Percentiles rank a stretch among this genome's conserved stretches.
phyloP scores from a whole-genome alignment of 1,140 invertebrate species.

The Psilanteris sp. region DNA sequence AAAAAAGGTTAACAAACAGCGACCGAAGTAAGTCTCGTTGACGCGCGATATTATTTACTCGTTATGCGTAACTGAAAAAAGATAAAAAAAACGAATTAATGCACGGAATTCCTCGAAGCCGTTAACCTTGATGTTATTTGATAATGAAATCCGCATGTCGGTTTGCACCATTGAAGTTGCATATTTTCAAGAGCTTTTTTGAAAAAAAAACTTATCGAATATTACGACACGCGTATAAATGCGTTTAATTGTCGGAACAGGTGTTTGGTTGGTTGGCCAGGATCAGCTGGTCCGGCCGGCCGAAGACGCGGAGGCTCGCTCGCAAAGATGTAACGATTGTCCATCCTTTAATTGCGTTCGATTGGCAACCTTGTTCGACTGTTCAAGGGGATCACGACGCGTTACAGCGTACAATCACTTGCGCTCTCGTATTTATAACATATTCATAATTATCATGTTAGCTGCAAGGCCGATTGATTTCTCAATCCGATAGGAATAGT shows the following conservation, averaged over 20 bases:
- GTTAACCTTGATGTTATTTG: conserved; percentile 55
- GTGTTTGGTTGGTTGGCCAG: too few relatives aligned
- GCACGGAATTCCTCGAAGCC: conserved; percentile 52
- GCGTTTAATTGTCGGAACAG: too few relatives aligned
- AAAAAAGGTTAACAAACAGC: conserved; percentile 25
- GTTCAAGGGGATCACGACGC: conserved; percentile 64
- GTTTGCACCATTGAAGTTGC: conserved; percentile 7
- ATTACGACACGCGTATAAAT: too few relatives aligned
- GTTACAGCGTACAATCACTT: conserved; percentile 67
- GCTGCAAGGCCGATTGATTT: conserved; percentile 75
- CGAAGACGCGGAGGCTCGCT: conserved; percentile 60
- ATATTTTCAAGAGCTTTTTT: too few relatives aligned
- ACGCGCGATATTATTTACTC: conserved; percentile 21
- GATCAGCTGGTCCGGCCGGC: too few relatives aligned
- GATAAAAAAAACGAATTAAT: conserved; percentile 54
- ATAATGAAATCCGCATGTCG: conserved; percentile 58
- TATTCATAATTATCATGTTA: conserved; percentile 78
- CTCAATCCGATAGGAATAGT: conserved; percentile 70
- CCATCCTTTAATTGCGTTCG: conserved; percentile 49
- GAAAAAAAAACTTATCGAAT: too few relatives aligned
- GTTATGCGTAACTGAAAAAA: conserved; percentile 7
- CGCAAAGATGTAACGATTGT: conserved; percentile 72
- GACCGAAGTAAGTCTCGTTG: not conserved
- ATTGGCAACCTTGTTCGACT: conserved; percentile 62
- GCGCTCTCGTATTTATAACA: conserved; percentile 76